Base-by-base conservation (phyloP, 2,888 invertebrate genomes). In the Blera fallax region DNA sequence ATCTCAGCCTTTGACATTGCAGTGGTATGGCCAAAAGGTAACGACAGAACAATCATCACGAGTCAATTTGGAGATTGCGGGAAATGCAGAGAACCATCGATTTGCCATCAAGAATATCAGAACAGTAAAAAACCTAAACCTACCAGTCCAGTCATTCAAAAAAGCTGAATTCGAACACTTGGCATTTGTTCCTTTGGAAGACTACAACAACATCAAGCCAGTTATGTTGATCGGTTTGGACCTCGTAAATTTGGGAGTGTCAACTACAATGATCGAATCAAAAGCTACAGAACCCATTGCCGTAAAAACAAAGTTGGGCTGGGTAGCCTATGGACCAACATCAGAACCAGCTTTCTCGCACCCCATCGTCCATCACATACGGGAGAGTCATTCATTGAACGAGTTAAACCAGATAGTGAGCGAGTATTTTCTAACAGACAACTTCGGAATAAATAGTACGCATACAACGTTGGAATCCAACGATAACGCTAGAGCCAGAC, bases 401-500 rank as follows among this genome's bases (percentile, higher is more conserved):
- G 14, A 40, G 3, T 14, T 40, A n/a, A 2, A 14, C 14, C 1
- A n/a, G 3, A n/a, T 40, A n/a, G n/a, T 40, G 2, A 5, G 1
- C 1, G 70, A 69, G 16, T 69, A 58, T 18, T 77, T 67, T 27
- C 34, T 50, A 32, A 18, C 58, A 3, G 77, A 77, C 3, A 58
- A 58, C 16, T 58, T 67, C 45, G 67, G 58, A 11, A 52, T 65
- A 2, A 70, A 64, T 7, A 11, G 11, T 1, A n/a, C 60, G 16
- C 10, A n/a, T 7, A 27, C 27, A 16, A 10, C 45, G 1, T 27
- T 72, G 10, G 72, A 76, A 16, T 79, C 74, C 5, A 74, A 74
- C 3, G 58, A 64, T 11, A 43, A 87, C 32, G 54, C 14, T 48
- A 67, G 37, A 40, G 72, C 80, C 6, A 56, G 43, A 1, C n/a